These are phyloP conservation scores for Lateolabrax maculatus DNA, from an alignment of 2,797 vertebrate genomes.

Conservation along the genomic window DNA sequence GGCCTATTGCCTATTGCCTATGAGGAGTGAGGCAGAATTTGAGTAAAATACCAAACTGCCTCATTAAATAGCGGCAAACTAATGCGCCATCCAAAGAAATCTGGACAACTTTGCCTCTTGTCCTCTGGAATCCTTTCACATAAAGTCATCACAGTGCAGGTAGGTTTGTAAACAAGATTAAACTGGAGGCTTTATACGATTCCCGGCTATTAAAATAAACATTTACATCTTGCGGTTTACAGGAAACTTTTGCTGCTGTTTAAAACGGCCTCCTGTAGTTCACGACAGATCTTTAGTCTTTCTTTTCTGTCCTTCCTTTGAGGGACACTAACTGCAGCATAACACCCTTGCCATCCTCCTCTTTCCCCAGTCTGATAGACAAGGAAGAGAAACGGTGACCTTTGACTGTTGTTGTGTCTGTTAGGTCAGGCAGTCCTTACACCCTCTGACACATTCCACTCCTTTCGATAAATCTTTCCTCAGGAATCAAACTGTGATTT, in stretches of 20 bases:
- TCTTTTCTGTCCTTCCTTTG: slow-evolving; percentile 6
- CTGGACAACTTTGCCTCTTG: background rate
- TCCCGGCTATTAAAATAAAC: slow-evolving; percentile 23
- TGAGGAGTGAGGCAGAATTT: slow-evolving; percentile 8
- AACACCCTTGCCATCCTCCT: background rate
- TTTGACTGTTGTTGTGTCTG: slow-evolving; percentile 64
- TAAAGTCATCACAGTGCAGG: slow-evolving; percentile 18
- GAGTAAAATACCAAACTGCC: slow-evolving; percentile 17
- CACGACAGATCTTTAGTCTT: background rate
- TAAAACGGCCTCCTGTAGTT: slow-evolving; percentile 11
- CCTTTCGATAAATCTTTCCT: slow-evolving; percentile 68
- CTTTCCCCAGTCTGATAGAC: slow-evolving; percentile 14
- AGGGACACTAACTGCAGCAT: background rate
- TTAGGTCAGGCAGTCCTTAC: slow-evolving; percentile 46
- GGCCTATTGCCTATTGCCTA: background rate
- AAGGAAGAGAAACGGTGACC: slow-evolving; percentile 61
- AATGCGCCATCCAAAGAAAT: slow-evolving; percentile 1
- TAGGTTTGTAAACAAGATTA: slow-evolving; percentile 21
- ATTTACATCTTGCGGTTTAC: background rate
- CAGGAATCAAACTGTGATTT: slow-evolving; percentile 74
- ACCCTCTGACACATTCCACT: slow-evolving; percentile 66
- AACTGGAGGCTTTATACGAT: slow-evolving; percentile 1
- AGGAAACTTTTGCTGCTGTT: slow-evolving; percentile 7
- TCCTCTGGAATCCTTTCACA: background rate
- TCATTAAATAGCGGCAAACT: slow-evolving; percentile 37